Conservation (phyloP, 2,797 vertebrate species). For the Enteromius trimaculatus region DNA sequence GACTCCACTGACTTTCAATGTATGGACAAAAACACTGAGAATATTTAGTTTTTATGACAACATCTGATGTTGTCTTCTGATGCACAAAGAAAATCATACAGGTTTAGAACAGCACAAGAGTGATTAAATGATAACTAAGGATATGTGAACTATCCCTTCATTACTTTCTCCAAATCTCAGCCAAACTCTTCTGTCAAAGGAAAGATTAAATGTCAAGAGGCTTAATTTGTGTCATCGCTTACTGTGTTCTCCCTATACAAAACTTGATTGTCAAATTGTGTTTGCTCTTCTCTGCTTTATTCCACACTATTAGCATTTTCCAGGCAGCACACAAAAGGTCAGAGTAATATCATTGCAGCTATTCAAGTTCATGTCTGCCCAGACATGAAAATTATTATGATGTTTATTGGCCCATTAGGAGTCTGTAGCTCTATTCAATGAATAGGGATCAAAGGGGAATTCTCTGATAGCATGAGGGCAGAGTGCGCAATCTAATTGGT, state of each 20-base stretch:
- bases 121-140: neutral
- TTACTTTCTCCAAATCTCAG: neutral
- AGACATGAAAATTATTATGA: slow-evolving; percentile 37
- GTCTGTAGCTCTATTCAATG: slow-evolving; percentile 32
- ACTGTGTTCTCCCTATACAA: neutral
- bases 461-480: slow-evolving; percentile 28
- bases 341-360: slow-evolving; percentile 10
- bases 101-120: neutral
- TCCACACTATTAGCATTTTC: slow-evolving; percentile 2
- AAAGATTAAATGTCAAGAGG: neutral
- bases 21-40: neutral
- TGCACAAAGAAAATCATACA: neutral
- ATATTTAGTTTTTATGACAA: neutral
- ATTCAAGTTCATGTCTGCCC: slow-evolving; percentile 1
- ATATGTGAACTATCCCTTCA: neutral
- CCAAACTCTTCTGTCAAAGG: neutral
- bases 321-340: slow-evolving; percentile 28
- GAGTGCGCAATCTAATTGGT: slow-evolving; percentile 23
- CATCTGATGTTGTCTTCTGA: neutral
- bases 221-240: neutral
- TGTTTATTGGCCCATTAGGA: slow-evolving; percentile 38
- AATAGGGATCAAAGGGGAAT: slow-evolving; percentile 33
- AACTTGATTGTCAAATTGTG: slow-evolving; percentile 12
- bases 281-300: neutral
- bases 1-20: neutral